Evolutionary conservation across 2,888 invertebrate genomes (phyloP), one percentile per base, ranked within the genome.

Genomic region (Cordilura impudica): DNA sequence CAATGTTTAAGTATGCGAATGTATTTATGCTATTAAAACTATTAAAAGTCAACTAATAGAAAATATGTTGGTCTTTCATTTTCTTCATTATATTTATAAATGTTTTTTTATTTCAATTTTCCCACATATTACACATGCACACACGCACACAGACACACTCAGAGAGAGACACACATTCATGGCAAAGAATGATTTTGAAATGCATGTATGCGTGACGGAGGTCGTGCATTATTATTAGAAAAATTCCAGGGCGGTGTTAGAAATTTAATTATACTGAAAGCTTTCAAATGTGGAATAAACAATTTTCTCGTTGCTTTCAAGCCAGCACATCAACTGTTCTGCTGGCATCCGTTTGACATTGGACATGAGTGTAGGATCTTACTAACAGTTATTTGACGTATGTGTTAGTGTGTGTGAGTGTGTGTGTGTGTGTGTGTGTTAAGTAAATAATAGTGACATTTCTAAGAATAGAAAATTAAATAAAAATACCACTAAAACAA

Each of bases 241-340:
- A 67, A 72, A 63, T 63, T 26, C 66, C 49, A 56, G 71, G 61
- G 71, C 66, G 66, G 43, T 79, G 67, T 49, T 67, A 29, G 67
- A 67, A 75, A 79, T 79, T 75, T 75, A 75, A 79, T 79, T 79
- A 79, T 67, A 72, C 26, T 75, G 67, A 79, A 79, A 79, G 79
- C 79, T 35, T 78, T 65, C 31, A 5, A 4, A 29, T 63, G 45
- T 70, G 74, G 35, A 71, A 63, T 66, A 14, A 67, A 12, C 18
- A 19, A 31, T 49, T 29, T n/a, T 31, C 14, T 45, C 31, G 16
- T 12, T n/a, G n/a, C n/a, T n/a, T n/a, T n/a, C n/a, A n/a, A n/a
- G n/a, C n/a, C n/a, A n/a, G n/a, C n/a, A n/a, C n/a, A n/a, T n/a
- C n/a, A n/a, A n/a, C n/a, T n/a, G n/a, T n/a, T n/a, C n/a, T n/a